These are phyloP conservation scores for Myrmecophaga tridactyla DNA, from an alignment of 2,113 vertebrate genomes.

Conservation along the genomic window DNA sequence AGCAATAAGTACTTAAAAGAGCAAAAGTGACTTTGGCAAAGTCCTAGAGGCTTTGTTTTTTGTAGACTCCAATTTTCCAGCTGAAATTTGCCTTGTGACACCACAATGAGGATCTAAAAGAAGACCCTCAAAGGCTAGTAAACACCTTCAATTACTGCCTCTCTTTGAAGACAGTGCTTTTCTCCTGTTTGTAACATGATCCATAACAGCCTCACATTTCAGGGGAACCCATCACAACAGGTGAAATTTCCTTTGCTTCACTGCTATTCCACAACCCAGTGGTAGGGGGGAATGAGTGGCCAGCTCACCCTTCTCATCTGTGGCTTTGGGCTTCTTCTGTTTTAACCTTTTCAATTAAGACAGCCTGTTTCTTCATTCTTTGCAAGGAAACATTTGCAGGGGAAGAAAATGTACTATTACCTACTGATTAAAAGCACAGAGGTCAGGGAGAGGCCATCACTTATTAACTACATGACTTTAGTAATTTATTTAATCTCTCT, in stretches of 20 bases:
- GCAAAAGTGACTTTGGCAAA: background rate
- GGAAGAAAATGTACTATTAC: background rate
- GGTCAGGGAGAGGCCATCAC: background rate
- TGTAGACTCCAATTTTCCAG: background rate
- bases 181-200: background rate
- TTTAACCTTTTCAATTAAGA: background rate
- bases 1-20: background rate
- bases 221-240: background rate
- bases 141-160: background rate
- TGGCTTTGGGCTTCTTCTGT: background rate
- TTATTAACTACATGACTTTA: background rate
- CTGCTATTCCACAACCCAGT: background rate
- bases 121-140: background rate
- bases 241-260: background rate
- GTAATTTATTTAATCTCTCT: background rate
- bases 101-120: background rate
- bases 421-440: background rate
- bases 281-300: background rate
- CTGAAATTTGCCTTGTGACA: background rate
- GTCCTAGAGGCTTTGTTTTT: background rate
- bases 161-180: fast-evolving
- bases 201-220: background rate
- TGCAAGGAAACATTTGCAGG: background rate
- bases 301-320: background rate
- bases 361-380: background rate